phyloP scores from a whole-genome alignment of 2,888 invertebrate species.

The Zootermopsis nevadensis region DNA sequence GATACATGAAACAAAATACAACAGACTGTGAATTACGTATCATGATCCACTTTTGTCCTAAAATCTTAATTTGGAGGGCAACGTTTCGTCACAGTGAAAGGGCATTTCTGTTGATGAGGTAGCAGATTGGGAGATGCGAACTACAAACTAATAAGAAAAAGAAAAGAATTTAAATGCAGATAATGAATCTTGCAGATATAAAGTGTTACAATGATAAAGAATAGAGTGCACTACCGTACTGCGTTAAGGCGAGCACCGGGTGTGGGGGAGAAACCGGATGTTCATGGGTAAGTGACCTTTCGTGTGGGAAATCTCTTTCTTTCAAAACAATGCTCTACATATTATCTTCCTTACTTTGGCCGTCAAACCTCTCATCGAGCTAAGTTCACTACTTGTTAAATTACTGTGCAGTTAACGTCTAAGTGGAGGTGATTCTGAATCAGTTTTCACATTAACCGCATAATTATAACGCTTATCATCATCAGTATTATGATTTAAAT shows the following conservation, averaged over 20 bases:
- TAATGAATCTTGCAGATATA: slow-evolving; percentile 33
- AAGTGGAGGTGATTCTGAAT: not conserved
- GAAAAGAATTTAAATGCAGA: slow-evolving; percentile 25
- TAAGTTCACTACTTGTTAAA: not conserved
- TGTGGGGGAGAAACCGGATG: slow-evolving; percentile 1
- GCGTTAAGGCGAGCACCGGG: not conserved
- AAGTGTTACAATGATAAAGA: slow-evolving; percentile 38
- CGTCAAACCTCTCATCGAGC: slow-evolving; percentile 10
- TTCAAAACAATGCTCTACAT: not conserved
- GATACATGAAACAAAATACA: too few species aligned
- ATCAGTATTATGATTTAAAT: too few species aligned
- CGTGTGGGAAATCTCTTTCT: not conserved
- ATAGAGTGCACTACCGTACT: slow-evolving; percentile 26
- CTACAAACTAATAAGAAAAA: not conserved
- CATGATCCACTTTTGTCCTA: not conserved
- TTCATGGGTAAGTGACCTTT: slow-evolving; percentile 26
- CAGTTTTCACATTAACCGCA: not conserved
- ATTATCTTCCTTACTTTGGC: not conserved
- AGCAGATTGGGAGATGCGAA: not conserved
- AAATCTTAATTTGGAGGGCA: not conserved
- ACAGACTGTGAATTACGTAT: too few species aligned
- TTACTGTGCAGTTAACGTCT: not conserved
- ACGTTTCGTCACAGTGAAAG: slow-evolving; percentile 22
- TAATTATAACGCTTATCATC: not conserved
- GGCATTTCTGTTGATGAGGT: slow-evolving; percentile 26